These are phyloP conservation scores for Leuciscus waleckii DNA, from an alignment of 2,797 vertebrate genomes.

Conservation along the genomic window DNA sequence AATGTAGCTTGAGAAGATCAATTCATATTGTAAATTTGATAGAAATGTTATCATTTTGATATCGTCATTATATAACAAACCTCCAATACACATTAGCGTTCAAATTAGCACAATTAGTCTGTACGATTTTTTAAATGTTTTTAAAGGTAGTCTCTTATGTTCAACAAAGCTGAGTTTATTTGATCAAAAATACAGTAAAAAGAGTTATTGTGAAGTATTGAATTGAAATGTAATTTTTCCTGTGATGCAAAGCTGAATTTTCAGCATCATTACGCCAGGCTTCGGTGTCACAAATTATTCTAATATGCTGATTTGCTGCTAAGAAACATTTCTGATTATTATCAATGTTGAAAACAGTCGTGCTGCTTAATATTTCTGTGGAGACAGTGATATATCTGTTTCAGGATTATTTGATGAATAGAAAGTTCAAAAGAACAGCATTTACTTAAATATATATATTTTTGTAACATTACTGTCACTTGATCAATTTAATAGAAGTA, in stretches of 20 bases:
- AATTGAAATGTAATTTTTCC: background rate
- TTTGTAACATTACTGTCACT: no score
- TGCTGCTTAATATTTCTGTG: background rate
- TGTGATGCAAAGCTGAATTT: background rate
- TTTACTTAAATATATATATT: no score
- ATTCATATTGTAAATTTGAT: background rate
- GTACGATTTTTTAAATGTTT: background rate
- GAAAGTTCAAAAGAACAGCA: background rate
- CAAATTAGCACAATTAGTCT: no score
- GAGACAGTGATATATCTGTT: background rate
- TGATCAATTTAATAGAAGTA: background rate
- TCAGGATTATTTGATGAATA: background rate
- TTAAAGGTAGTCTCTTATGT: background rate
- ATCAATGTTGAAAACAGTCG: background rate
- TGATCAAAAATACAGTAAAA: background rate
- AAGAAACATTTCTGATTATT: background rate
- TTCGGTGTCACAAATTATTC: background rate
- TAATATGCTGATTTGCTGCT: background rate
- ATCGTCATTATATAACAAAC: background rate
- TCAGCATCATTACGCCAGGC: background rate
- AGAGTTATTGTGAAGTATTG: background rate
- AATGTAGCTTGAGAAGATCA: background rate
- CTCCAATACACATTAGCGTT: background rate
- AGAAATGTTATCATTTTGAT: background rate
- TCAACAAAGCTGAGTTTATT: background rate